Base-by-base conservation (phyloP, 92 coral and sea anemone species). In the Porites divaricata region DNA sequence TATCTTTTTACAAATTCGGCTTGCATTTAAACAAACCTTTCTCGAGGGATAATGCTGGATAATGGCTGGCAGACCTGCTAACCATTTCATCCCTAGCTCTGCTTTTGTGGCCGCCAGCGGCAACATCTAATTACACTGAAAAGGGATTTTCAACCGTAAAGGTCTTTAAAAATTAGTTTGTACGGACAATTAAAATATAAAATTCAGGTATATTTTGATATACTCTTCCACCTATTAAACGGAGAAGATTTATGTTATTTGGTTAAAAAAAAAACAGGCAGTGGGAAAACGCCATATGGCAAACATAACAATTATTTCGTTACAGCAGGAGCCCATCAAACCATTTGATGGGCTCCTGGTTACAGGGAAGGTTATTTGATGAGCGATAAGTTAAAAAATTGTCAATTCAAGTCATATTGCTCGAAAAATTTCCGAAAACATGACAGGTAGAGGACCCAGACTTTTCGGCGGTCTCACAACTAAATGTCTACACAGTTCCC, bases 361-460 rank as follows among this genome's bases (percentile, higher is more conserved):
- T 56, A 35, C 48, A 22, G 35, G 41, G 41, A 10, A 14, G 28
- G 62, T 77, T n/a, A 77, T 28, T 62, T 77, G 10, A 61, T 56
- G 17, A 16, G 61, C 19, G 41, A 63, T 35, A 4, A n/a, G 12
- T 28, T 57, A n/a, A 61, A 64, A 64, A 23, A 63, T 20, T 48
- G 21, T 70, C 72, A 81, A 58, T 81, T 35, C 15, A 26, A 1
- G 22, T 71, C 56, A 81, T 81, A 67, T 50, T 52, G 62, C 59
- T 35, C 45, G 45, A 35, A 35, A 35, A 35, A 35, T 35, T 35
- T 35, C 7, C 45, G 45, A 35, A 35, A 35, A 35, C 45, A 4
- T 35, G 45, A 35, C 45, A 77, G 59, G 69, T 70, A 28, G 20
- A 75, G 45, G 9, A 10, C 51, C 69, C 17, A 9, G 21, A 12